Evolutionary conservation across 1,140 invertebrate genomes (phyloP).

Genomic region (Cherax destructor): DNA sequence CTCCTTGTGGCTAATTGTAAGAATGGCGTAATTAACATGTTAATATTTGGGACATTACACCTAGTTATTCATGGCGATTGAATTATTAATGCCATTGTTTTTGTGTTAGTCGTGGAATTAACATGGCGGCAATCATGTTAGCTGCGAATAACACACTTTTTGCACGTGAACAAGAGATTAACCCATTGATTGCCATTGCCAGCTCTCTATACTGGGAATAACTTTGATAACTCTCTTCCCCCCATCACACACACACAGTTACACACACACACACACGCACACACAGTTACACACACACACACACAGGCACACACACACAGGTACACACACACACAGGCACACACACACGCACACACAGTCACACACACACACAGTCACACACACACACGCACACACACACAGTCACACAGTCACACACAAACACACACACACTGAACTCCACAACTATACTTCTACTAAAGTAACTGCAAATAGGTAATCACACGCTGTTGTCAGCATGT

Average conservation of each 20-base stretch:
- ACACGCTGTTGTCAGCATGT: conserved; percentile 15
- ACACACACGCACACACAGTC: too few relatives aligned
- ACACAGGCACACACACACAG: too few relatives aligned
- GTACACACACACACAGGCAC: too few relatives aligned
- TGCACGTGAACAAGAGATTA: conserved; percentile 35
- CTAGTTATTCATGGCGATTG: neutral
- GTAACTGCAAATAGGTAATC: neutral
- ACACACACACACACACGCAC: too few relatives aligned
- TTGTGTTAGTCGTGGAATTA: conserved; percentile 22
- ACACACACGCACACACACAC: too few relatives aligned
- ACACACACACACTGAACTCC: too few relatives aligned
- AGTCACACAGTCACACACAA: too few relatives aligned
- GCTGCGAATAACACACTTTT: conserved; percentile 34
- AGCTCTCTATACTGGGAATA: conserved; percentile 29
- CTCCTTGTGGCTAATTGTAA: neutral
- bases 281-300: too few relatives aligned
- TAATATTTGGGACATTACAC: neutral
- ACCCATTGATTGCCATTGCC: conserved; percentile 37
- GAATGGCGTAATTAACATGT: neutral
- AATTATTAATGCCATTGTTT: neutral
- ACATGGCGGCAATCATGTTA: conserved; percentile 33
- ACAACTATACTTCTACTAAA: too few relatives aligned
- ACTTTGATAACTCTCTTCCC: neutral
- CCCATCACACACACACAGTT: too few relatives aligned
- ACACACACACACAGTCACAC: too few relatives aligned